Percentiles rank a stretch among this genome's conserved stretches.
Evolutionary conservation across 2,797 vertebrate genomes (phyloP).

Genomic region (Tragelaphus oryx): DNA sequence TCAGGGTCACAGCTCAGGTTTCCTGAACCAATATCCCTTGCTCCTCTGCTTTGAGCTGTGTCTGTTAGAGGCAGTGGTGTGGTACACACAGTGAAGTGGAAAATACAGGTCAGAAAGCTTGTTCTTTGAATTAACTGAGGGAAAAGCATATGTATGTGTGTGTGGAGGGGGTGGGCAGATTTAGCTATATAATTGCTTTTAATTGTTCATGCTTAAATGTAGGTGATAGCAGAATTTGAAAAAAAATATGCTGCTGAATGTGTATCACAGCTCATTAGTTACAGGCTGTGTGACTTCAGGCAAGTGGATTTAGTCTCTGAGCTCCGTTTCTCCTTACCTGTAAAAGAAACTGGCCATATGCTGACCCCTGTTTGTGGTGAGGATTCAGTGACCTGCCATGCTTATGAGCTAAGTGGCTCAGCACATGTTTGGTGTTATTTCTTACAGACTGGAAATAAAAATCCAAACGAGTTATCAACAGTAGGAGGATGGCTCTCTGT

Average conservation of each 20-base stretch:
- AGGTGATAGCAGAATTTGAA: background rate
- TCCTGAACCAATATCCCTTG: background rate
- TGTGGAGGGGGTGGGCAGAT: background rate
- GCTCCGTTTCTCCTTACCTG: background rate
- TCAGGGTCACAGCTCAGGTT: constrained; percentile 51
- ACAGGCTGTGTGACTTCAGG: background rate
- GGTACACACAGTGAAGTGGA: background rate
- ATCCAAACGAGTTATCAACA: background rate
- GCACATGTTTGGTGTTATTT: background rate
- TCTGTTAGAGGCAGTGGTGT: background rate
- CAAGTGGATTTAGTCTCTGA: background rate
- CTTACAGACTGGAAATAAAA: background rate
- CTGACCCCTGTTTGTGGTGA: background rate
- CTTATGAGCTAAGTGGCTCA: background rate
- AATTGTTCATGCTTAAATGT: background rate
- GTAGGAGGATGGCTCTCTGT: background rate
- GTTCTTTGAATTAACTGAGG: background rate
- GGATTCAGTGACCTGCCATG: background rate
- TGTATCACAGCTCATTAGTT: background rate
- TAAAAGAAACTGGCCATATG: background rate
- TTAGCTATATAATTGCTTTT: background rate
- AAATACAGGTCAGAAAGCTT: background rate
- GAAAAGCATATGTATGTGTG: rapidly evolving
- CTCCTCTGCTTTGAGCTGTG: background rate
- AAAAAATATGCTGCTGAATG: background rate